Conservation (phyloP, 2,888 invertebrate genomes). For the Toxonevra muliebris region DNA sequence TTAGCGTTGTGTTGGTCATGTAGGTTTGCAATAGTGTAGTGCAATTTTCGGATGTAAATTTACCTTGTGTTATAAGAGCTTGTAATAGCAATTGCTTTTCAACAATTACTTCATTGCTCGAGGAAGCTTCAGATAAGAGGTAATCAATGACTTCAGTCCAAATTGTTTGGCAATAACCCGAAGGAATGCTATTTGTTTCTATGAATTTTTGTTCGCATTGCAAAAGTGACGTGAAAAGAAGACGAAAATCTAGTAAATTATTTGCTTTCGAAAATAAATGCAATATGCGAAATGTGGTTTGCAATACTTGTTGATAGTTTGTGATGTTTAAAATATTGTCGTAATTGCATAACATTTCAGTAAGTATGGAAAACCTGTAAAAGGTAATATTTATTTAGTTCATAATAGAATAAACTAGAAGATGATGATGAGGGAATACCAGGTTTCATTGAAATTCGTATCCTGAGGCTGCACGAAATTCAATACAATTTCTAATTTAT, state of each 20-base stretch:
- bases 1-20: conserved; percentile 48
- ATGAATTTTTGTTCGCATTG: conserved; percentile 42
- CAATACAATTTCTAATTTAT: conserved; percentile 50
- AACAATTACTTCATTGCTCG: conserved; percentile 45
- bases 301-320: conserved; percentile 51
- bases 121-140: conserved; percentile 50
- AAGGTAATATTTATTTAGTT: too few species aligned
- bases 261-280: conserved; percentile 46
- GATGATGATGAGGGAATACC: conserved; percentile 43
- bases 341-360: conserved; percentile 50
- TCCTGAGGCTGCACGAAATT: conserved; percentile 42
- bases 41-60: conserved; percentile 45
- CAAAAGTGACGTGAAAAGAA: conserved; percentile 48
- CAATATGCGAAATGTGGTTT: conserved; percentile 43
- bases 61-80: conserved; percentile 47
- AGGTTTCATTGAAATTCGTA: conserved; percentile 51
- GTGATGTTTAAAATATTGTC: conserved; percentile 45
- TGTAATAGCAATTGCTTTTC: conserved; percentile 57
- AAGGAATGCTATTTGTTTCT: conserved; percentile 30
- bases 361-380: conserved; percentile 54
- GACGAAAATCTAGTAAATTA: conserved; percentile 48
- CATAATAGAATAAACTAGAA: neutral
- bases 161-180: conserved; percentile 34
- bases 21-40: conserved; percentile 49
- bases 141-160: conserved; percentile 51